Conservation (phyloP, 2,113 vertebrate genomes). For the Macquaria ambigua region DNA sequence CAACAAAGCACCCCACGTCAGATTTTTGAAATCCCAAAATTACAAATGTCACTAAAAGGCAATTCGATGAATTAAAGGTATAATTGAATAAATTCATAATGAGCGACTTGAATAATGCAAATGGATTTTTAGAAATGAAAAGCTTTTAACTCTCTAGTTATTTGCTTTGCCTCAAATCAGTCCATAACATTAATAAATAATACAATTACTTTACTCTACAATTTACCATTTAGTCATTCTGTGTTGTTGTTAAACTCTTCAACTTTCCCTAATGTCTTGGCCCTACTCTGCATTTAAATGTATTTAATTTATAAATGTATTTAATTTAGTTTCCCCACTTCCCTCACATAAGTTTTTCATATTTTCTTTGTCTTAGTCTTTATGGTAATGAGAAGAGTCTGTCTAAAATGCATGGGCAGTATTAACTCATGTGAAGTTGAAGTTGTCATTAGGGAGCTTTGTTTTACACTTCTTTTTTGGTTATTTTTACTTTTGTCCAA, state of each 20-base stretch:
- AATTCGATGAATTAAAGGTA: constrained; percentile 17
- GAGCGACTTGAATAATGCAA: constrained; percentile 33
- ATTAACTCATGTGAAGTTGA: background rate
- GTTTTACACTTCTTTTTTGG: background rate
- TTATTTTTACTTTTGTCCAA: background rate
- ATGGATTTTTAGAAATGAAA: constrained; percentile 5
- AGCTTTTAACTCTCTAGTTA: constrained; percentile 19
- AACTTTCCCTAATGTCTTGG: background rate
- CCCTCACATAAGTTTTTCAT: constrained; percentile 4
- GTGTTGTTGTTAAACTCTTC: background rate
- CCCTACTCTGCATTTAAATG: constrained; percentile 15
- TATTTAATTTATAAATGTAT: constrained; percentile 9
- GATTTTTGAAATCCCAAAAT: constrained; percentile 6
- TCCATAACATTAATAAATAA: constrained; percentile 16
- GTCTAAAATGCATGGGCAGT: constrained; percentile 7
- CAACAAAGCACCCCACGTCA: background rate
- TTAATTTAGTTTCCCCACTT: constrained; percentile 3
- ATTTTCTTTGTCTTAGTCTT: background rate
- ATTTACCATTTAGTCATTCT: background rate
- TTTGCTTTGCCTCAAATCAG: constrained; percentile 24
- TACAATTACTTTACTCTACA: constrained; percentile 14
- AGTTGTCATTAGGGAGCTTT: background rate
- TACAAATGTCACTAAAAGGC: background rate
- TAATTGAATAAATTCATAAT: constrained; percentile 29
- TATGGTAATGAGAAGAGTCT: constrained; percentile 3